Conservation (phyloP, 2,113 vertebrate species). For the Felis chaus region DNA sequence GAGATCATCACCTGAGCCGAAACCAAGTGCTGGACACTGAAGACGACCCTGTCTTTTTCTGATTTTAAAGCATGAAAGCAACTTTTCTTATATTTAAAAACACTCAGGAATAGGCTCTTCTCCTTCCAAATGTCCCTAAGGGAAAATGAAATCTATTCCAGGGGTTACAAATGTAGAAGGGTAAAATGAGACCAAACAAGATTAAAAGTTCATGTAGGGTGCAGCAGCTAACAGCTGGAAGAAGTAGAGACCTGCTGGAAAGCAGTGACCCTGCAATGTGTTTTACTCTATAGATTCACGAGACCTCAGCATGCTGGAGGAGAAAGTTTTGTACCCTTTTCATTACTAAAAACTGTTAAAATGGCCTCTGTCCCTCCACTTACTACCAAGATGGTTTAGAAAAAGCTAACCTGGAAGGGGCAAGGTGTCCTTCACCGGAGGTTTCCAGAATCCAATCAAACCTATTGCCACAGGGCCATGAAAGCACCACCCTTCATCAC, state of each 20-base stretch:
- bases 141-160: neutral
- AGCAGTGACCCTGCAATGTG: neutral
- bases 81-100: conserved; percentile 40
- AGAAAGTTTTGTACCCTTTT: neutral
- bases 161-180: neutral
- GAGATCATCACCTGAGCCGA: no score
- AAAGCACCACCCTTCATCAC: neutral
- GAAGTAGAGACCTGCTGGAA: neutral
- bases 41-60: neutral
- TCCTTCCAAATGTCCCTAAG: neutral
- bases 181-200: neutral
- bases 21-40: no score
- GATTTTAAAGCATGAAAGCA: neutral
- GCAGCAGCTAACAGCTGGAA: neutral
- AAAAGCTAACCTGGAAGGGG: neutral
- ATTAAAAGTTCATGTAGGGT: neutral
- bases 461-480: neutral
- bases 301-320: neutral
- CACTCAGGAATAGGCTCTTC: neutral
- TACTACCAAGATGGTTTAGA: neutral
- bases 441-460: conserved; percentile 32
- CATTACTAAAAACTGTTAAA: neutral
- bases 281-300: neutral
- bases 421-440: conserved; percentile 25
- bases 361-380: neutral